Evolutionary conservation across 1,140 invertebrate genomes (phyloP), one percentile per base, ranked within the genome.

Genomic region (Kradibia gibbosae): DNA sequence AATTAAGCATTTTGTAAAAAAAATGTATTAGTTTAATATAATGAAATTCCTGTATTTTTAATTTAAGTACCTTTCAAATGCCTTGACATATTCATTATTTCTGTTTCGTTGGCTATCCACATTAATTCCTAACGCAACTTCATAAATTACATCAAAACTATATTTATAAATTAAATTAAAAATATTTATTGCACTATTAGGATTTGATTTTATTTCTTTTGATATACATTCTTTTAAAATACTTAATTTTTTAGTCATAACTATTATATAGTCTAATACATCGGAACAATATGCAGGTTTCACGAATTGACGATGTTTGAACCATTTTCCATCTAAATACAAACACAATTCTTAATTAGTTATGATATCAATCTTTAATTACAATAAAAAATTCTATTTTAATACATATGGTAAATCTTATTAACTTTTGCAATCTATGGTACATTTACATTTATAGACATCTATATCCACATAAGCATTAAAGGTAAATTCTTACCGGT

Each of bases 221-320:
- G 82, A 80, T 22, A 92, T 86, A 85, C 89, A 90, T n/a, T 93
- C 86, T 31, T 91, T 86, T n/a, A 97, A 90, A 53, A 95, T 92
- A 11, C 93, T 88, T 13, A 94, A 92, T 85, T 97, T 96, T 82
- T 94, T 93, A 85, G 95, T 93, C 86, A 98, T 96, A 1, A 96
- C 92, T 87, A 91, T 85, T 84, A 92, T 87, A 93, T 97, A 98
- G 85, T 95, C 93, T 72, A 97, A 94, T 3, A 98, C 89, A 74
- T 97, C 96, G 85, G 95, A 94, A 86, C 97, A 97, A 89, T 97
- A 98, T 0, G 96, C 94, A 13, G 97, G 97, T 2, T 96, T 96
- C 13, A 98, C 90, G 71, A 97, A 92, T 89, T 96, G 97, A 28
- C 97, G 92, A n/a, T 96, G 91, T 22, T 91, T 90, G 67, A 93